Conservation (phyloP, 2,888 invertebrate genomes). For the Phyto melanocephala region DNA sequence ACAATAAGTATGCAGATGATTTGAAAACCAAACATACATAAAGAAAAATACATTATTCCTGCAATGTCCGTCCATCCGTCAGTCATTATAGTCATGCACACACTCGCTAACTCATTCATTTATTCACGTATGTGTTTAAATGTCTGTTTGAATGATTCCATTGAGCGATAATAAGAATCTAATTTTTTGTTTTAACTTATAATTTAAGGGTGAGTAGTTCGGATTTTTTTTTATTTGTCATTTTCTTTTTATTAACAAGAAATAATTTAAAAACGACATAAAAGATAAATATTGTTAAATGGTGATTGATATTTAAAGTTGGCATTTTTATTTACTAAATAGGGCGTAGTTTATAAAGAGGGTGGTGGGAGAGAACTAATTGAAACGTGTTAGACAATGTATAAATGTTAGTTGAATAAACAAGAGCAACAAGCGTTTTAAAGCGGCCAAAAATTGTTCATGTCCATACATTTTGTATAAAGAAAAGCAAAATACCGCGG, state of each 20-base stretch:
- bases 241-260: conserved; percentile 6
- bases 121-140: not conserved
- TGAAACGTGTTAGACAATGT: no score
- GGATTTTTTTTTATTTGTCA: conserved; percentile 36
- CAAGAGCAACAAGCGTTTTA: no score
- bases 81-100: not conserved
- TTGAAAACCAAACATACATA: conserved; percentile 48
- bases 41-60: conserved; percentile 14
- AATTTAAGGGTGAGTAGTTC: conserved; percentile 37
- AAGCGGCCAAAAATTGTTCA: no score
- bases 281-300: conserved; percentile 24
- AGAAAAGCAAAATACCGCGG: no score
- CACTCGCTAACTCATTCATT: not conserved
- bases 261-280: conserved; percentile 11
- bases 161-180: conserved; percentile 21
- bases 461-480: no score
- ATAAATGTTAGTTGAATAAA: no score
- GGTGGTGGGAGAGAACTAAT: no score
- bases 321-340: not conserved
- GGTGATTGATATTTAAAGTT: conserved; percentile 30
- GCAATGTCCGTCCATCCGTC: not conserved
- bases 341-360: not conserved
- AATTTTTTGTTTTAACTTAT: conserved; percentile 21
- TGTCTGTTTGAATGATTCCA: not conserved
- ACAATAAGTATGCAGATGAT: conserved; percentile 40